These are phyloP conservation scores for Tiphia femorata DNA, from an alignment of 2,888 invertebrate genomes.

Conservation along the genomic window DNA sequence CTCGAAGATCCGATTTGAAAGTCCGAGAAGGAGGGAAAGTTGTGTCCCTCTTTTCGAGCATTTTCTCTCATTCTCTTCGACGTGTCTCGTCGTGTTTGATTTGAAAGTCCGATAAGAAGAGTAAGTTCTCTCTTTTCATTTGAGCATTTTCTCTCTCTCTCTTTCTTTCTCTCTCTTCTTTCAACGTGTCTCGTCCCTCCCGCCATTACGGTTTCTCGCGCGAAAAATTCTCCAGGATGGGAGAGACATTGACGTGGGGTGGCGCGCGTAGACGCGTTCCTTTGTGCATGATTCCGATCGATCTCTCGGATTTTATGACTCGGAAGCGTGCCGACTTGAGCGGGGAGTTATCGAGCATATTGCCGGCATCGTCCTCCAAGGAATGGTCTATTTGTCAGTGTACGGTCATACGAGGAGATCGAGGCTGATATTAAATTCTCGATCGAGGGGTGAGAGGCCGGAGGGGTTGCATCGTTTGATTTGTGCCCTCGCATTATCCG, in stretches of 20 bases:
- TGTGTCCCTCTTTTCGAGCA: no score
- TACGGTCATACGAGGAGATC: background rate
- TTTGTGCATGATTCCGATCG: constrained; percentile 10
- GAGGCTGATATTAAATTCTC: background rate
- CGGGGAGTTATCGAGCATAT: background rate
- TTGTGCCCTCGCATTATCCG: background rate
- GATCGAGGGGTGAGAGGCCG: background rate
- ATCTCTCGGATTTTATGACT: constrained; percentile 22
- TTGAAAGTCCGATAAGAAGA: no score
- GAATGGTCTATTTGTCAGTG: constrained; percentile 8
- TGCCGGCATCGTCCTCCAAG: background rate
- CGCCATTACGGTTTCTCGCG: constrained; percentile 25
- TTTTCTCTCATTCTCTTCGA: no score
- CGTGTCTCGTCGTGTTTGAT: no score
- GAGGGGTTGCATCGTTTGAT: no score
- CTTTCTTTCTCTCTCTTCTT: constrained; percentile 1
- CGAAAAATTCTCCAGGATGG: constrained; percentile 5
- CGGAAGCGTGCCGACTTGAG: background rate
- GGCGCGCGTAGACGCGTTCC: no score
- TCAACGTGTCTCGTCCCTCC: constrained; percentile 15
- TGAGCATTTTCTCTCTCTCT: no score
- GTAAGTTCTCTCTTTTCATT: no score
- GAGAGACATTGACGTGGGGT: no score
- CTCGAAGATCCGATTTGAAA: constrained; percentile 41
- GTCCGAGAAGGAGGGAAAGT: constrained; percentile 11